Evolutionary conservation across 2,797 vertebrate species (phyloP).

Genomic region (Lateolabrax maculatus): DNA sequence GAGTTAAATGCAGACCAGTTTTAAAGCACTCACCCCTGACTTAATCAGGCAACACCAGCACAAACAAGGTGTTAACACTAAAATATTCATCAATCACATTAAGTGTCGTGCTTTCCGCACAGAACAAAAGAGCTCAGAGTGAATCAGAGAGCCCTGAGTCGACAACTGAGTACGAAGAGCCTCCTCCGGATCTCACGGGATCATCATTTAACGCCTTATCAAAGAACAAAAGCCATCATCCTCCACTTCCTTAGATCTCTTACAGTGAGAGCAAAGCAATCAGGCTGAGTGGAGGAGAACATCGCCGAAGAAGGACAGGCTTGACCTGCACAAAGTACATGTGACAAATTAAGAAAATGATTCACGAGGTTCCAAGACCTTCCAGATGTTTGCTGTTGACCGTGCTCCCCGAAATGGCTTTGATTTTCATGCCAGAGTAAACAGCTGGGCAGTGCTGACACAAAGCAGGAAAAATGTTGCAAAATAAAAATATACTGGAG

Average conservation of each 20-base stretch:
- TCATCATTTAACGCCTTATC: constrained; percentile 52
- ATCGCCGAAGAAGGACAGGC: constrained; percentile 35
- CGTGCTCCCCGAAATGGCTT: constrained; percentile 37
- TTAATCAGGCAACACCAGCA: constrained; percentile 33
- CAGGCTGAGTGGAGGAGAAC: constrained; percentile 49
- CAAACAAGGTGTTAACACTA: constrained; percentile 68
- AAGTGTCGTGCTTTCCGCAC: constrained; percentile 58
- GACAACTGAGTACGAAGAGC: constrained; percentile 59
- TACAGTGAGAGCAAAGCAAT: constrained; percentile 58
- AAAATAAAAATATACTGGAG: background rate
- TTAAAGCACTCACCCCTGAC: constrained; percentile 29
- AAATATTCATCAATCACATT: constrained; percentile 78
- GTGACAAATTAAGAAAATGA: constrained; percentile 61
- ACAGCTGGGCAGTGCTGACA: constrained; percentile 52
- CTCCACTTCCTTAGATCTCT: constrained; percentile 50
- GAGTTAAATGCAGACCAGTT: constrained; percentile 1
- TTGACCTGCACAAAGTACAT: constrained; percentile 52
- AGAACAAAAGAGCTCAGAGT: constrained; percentile 77
- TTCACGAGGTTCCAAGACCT: constrained; percentile 48
- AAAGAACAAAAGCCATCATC: constrained; percentile 57
- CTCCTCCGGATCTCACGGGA: constrained; percentile 46
- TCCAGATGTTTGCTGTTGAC: constrained; percentile 73
- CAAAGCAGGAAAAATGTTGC: constrained; percentile 17
- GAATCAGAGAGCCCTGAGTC: constrained; percentile 53
- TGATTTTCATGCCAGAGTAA: constrained; percentile 59